Evolutionary conservation across 2,797 vertebrate species (phyloP).

Genomic region (Micrastur ruficollis): DNA sequence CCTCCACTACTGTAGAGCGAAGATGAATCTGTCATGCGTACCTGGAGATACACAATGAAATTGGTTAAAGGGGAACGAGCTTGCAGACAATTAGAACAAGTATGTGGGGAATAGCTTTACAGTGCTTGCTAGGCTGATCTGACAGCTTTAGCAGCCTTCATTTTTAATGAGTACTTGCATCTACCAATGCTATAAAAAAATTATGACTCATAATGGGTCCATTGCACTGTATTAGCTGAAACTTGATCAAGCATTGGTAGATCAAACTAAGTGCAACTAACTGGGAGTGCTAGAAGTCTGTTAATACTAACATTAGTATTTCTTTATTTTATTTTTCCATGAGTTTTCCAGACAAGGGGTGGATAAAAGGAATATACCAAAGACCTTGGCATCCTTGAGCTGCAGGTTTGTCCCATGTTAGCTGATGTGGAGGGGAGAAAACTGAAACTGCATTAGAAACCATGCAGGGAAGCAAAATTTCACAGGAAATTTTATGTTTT

Average conservation of each 20-base stretch:
- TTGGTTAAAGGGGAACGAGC: not conserved
- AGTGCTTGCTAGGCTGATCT: not conserved
- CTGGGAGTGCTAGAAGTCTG: not conserved
- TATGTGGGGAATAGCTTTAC: not conserved
- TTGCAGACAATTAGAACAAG: not conserved
- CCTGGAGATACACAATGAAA: not conserved
- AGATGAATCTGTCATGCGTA: not conserved
- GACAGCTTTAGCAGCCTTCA: not conserved
- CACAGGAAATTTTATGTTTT: fast-evolving
- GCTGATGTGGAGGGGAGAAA: not conserved
- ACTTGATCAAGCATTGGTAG: not conserved
- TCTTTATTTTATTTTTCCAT: not conserved
- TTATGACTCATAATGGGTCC: not conserved
- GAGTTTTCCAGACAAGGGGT: not conserved
- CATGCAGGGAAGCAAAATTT: not conserved
- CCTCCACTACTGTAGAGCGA: not conserved
- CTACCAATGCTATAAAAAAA: not conserved
- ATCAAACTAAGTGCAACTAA: not conserved
- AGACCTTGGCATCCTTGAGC: not conserved
- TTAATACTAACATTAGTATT: not conserved
- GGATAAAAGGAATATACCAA: not conserved
- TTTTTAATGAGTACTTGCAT: not conserved
- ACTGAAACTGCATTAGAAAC: not conserved
- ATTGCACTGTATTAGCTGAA: not conserved
- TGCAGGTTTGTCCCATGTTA: not conserved